These are phyloP conservation scores for Pectinophora gossypiella DNA, from an alignment of 1,140 invertebrate genomes.

Conservation along the genomic window DNA sequence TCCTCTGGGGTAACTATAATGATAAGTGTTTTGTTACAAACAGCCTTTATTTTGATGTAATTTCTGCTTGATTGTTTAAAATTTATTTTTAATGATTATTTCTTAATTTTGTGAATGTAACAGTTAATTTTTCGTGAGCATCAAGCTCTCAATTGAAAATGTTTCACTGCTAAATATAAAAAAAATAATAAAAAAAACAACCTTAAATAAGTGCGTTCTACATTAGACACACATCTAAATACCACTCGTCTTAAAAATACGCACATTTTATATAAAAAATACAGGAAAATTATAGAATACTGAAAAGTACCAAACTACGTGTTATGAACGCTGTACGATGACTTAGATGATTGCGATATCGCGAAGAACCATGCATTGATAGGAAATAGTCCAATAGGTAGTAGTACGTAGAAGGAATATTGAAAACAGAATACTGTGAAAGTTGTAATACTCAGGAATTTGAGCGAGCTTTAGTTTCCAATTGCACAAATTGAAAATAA, in stretches of 20 bases:
- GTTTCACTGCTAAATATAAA: background rate
- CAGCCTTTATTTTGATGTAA: too few species aligned
- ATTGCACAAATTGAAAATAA: too few species aligned
- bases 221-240: background rate
- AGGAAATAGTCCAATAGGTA: too few species aligned
- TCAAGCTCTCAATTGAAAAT: background rate
- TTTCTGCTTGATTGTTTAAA: too few species aligned
- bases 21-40: background rate
- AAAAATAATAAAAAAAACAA: too few species aligned
- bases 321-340: constrained; percentile 64
- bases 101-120: too few species aligned
- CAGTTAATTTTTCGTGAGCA: too few species aligned
- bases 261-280: constrained; percentile 22
- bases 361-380: constrained; percentile 51
- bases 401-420: too few species aligned
- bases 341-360: constrained; percentile 52
- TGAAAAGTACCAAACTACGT: constrained; percentile 35
- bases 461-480: too few species aligned
- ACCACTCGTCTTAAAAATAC: background rate
- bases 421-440: too few species aligned
- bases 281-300: constrained; percentile 55
- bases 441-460: too few species aligned
- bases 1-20: constrained; percentile 84
- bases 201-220: background rate
- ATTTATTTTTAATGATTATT: too few species aligned